phyloP scores from a whole-genome alignment of 2,888 invertebrate species.

The Polydrusus cervinus region DNA sequence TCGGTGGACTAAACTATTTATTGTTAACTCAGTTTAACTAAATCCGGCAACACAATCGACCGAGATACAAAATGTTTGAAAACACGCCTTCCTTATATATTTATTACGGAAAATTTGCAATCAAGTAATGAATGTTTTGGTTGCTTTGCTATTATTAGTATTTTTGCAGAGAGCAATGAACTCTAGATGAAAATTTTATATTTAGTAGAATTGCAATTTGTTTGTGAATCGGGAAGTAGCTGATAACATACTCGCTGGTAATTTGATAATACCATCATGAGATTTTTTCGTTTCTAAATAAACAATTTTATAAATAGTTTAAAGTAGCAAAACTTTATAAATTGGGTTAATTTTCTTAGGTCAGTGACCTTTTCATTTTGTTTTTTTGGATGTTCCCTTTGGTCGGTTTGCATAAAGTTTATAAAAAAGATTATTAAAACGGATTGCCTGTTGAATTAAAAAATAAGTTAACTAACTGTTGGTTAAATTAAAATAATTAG shows the following conservation, averaged over 20 bases:
- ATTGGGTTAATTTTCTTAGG: neutral
- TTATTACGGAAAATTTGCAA: conserved; percentile 54
- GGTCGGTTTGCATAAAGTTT: too few relatives aligned
- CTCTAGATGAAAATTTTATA: conserved; percentile 36
- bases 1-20: neutral
- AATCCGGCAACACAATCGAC: conserved; percentile 42
- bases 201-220: conserved; percentile 42
- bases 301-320: neutral
- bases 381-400: neutral
- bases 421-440: too few relatives aligned
- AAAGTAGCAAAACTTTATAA: conserved; percentile 5
- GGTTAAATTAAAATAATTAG: too few relatives aligned
- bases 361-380: neutral
- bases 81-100: conserved; percentile 51
- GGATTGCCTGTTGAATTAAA: too few relatives aligned
- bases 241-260: conserved; percentile 16
- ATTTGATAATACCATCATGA: conserved; percentile 14
- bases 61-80: conserved; percentile 43
- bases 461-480: too few relatives aligned
- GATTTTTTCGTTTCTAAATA: conserved; percentile 12
- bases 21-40: conserved; percentile 13
- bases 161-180: conserved; percentile 50
- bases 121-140: conserved; percentile 53
- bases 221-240: conserved; percentile 28
- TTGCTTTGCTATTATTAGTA: conserved; percentile 49